Percentiles rank a stretch among this genome's conserved stretches.
phyloP scores from a whole-genome alignment of 2,888 invertebrate genomes.

The Odontomyia ornata region DNA sequence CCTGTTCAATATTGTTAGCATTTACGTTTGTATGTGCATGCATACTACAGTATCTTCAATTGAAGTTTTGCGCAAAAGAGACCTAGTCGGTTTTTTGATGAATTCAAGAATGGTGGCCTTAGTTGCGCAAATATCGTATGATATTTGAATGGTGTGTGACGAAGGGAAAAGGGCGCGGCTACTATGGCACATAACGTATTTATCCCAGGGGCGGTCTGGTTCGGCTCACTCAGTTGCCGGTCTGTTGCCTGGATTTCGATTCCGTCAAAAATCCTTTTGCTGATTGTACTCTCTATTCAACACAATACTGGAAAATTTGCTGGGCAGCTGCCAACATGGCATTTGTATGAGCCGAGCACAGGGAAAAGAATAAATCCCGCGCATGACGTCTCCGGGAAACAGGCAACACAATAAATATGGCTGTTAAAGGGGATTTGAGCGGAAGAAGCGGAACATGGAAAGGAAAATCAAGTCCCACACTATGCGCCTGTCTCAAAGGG shows the following conservation, averaged over 20 bases:
- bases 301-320: background rate
- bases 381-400: conserved; percentile 25
- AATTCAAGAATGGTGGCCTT: conserved; percentile 9
- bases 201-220: conserved; percentile 18
- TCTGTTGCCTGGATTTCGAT: conserved; percentile 31
- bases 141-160: background rate
- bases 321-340: conserved; percentile 9
- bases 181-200: background rate
- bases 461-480: conserved; percentile 19
- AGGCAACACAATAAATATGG: conserved; percentile 4
- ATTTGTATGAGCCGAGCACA: background rate
- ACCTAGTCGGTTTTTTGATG: background rate
- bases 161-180: conserved; percentile 44
- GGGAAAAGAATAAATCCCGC: conserved; percentile 31
- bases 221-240: background rate
- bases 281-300: background rate
- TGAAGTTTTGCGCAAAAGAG: conserved; percentile 3
- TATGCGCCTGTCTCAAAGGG: conserved; percentile 23
- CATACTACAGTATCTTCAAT: background rate
- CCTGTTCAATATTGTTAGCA: background rate
- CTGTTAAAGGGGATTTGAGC: background rate
- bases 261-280: background rate
- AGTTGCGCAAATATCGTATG: conserved; percentile 27
- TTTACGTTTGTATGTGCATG: background rate
- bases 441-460: background rate